Evolutionary conservation across 2,888 invertebrate genomes (phyloP).

Genomic region (Andrena bucephala): DNA sequence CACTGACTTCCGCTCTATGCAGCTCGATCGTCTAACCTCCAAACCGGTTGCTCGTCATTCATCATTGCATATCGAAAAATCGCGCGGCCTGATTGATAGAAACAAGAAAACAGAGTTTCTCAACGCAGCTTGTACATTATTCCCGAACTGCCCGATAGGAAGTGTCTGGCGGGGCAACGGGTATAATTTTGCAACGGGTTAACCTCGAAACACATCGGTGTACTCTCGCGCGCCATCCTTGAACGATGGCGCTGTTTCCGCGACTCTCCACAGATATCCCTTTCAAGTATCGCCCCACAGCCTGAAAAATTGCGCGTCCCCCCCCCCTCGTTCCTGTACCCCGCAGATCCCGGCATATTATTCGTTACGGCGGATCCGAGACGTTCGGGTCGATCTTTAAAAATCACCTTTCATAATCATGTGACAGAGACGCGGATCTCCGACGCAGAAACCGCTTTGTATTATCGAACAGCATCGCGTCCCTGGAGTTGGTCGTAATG

Average conservation of each 20-base stretch:
- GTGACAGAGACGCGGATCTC: background rate
- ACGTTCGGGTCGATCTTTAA: slow-evolving; percentile 15
- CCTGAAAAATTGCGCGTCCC: slow-evolving; percentile 21
- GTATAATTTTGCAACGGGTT: slow-evolving; percentile 32
- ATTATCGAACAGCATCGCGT: slow-evolving; percentile 41
- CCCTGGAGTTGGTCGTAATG: slow-evolving; percentile 38
- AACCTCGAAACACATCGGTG: slow-evolving; percentile 52
- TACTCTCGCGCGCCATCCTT: slow-evolving; percentile 54
- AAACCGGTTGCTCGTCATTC: slow-evolving; percentile 10
- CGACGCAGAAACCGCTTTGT: slow-evolving; percentile 18
- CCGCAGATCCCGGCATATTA: background rate
- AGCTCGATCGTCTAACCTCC: slow-evolving; percentile 18
- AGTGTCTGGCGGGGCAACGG: background rate
- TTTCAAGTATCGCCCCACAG: background rate
- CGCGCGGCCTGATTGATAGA: background rate
- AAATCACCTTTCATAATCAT: slow-evolving; percentile 31
- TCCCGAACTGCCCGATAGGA: background rate
- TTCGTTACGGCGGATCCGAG: background rate
- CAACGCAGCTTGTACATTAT: background rate
- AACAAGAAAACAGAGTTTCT: background rate
- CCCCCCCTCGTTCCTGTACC: background rate
- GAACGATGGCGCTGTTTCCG: slow-evolving; percentile 54
- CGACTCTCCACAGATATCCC: slow-evolving; percentile 17
- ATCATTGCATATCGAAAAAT: background rate
- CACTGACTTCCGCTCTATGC: slow-evolving; percentile 6